A percentile compares a stretch with the other conserved stretches of the same genome.
phyloP scores from a whole-genome alignment of 2,113 vertebrate genomes.

The Crotalus helleri region DNA sequence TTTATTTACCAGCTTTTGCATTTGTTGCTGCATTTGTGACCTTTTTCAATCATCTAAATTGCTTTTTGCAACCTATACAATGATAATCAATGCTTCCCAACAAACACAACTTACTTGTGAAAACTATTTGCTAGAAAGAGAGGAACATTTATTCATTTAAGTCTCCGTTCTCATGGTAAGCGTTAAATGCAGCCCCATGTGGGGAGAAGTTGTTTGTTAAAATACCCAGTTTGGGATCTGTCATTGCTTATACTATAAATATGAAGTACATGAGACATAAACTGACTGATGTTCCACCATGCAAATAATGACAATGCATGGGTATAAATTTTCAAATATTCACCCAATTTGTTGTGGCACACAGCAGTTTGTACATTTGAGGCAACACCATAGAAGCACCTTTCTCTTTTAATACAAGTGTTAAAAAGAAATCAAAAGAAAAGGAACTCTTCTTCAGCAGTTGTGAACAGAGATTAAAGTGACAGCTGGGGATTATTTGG shows the following conservation, averaged over 20 bases:
- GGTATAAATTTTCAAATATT: not conserved
- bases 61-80: not conserved
- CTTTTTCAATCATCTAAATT: not conserved
- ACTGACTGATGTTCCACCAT: not conserved
- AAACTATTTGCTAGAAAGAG: not conserved
- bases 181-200: no score
- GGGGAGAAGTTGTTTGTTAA: not conserved
- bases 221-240: not conserved
- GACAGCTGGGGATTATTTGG: not conserved
- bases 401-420: not conserved
- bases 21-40: not conserved
- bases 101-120: not conserved
- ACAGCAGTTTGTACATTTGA: not conserved
- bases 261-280: not conserved
- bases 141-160: not conserved
- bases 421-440: not conserved
- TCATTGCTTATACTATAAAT: not conserved
- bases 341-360: not conserved
- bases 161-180: not conserved
- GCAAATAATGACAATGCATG: not conserved
- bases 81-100: not conserved
- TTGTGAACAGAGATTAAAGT: not conserved
- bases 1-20: not conserved
- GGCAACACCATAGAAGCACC: not conserved
- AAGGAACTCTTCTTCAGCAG: not conserved